Evolutionary conservation across 2,888 invertebrate genomes (phyloP), one percentile per base, ranked within the genome.

Genomic region (Heliconius aoede): DNA sequence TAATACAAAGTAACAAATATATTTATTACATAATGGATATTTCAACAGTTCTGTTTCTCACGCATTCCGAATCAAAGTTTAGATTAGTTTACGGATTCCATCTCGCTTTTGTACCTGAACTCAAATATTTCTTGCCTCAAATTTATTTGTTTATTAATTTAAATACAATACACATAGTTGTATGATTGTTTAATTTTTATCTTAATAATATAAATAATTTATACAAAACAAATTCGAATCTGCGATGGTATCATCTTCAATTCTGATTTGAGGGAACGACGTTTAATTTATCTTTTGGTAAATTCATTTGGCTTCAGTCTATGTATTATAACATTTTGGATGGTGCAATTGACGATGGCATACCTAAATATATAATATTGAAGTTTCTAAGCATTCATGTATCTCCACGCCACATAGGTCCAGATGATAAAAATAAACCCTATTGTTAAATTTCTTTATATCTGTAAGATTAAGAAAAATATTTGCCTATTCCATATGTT

Each of bases 11-110:
- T 28, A 28, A 40, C 46, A 58, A 55, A 55, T 65, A 40, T 40
- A 74, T n/a, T n/a, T 69, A 46, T 32, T 64, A 30, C 55, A 46
- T 78, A 74, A 79, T 60, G 62, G 72, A 15, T 65, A 68, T 72
- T 76, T 72, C 74, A 24, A 74, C 73, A 73, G 55, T 79, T 77
- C 74, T 26, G 67, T 76, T 58, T 67, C 74, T 78, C 76, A 76
- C 73, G 78, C 76, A 76, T 74, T 74, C 73, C 77, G 73, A 75
- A 76, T 79, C 72, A 73, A 79, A 79, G 68, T 79, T 78, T 78
- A 61, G 69, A 79, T 79, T 79, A 79, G 75, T 77, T 79, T 55
- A 77, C 75, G 64, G 75, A 74, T 73, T 77, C 62, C 75, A 77
- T 77, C 72, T 58, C 73, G 40, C 30, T 62, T 71, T 75, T 77